These are phyloP conservation scores for Mylabris phalerata DNA, from an alignment of 1,140 invertebrate species.

Conservation along the genomic window DNA sequence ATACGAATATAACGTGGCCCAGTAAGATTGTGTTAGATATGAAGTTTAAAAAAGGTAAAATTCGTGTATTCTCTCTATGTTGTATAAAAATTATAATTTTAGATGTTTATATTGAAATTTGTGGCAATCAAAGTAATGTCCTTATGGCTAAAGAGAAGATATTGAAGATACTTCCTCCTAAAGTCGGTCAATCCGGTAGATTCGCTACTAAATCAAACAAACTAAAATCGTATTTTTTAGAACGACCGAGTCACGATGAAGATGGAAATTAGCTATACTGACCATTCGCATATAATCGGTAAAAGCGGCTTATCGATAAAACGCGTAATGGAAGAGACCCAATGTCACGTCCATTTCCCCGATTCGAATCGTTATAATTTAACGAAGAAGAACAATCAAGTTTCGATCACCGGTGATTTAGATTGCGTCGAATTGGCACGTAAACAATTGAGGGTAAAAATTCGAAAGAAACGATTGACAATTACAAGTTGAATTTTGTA, in stretches of 20 bases:
- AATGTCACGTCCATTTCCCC: conserved; percentile 96
- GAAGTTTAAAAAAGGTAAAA: conserved; percentile 83
- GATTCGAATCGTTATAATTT: conserved; percentile 92
- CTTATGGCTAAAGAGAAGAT: conserved; percentile 78
- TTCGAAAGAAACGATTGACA: too few relatives aligned
- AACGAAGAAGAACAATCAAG: conserved; percentile 93
- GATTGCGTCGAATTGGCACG: conserved; percentile 85
- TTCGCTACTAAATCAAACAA: too few relatives aligned
- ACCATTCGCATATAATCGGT: conserved; percentile 97
- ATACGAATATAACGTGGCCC: conserved; percentile 90
- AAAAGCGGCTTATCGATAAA: conserved; percentile 94
- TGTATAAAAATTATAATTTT: too few relatives aligned
- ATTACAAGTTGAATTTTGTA: too few relatives aligned
- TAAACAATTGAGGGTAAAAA: conserved; percentile 59
- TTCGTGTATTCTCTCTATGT: too few relatives aligned
- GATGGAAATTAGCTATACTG: conserved; percentile 95
- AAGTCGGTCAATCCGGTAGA: conserved; percentile 27
- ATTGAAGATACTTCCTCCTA: conserved; percentile 78
- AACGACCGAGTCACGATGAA: conserved; percentile 92
- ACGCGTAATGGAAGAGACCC: conserved; percentile 91
- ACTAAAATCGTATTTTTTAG: conserved; percentile 16
- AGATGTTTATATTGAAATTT: conserved; percentile 87
- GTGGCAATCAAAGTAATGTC: conserved; percentile 74
- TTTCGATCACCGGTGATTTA: conserved; percentile 85
- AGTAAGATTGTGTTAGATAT: conserved; percentile 87